These are phyloP conservation scores for Scelioninae gen. 1 DNA, from an alignment of 2,888 invertebrate genomes.

Conservation along the genomic window DNA sequence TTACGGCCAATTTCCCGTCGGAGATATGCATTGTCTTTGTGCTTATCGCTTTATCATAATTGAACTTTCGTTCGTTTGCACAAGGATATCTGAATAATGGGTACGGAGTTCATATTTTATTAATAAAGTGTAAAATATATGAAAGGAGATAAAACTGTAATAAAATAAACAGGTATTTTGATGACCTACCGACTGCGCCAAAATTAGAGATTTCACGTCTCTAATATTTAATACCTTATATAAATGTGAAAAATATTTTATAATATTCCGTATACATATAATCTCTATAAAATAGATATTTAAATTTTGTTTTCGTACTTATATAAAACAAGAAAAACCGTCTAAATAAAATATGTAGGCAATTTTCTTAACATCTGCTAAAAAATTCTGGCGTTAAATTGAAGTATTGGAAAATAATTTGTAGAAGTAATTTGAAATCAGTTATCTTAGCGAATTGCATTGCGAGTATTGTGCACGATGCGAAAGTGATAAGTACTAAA, in stretches of 20 bases:
- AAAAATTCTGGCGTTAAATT: neutral
- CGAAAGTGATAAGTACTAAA: conserved; percentile 57
- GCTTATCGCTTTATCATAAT: conserved; percentile 10
- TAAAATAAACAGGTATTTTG: no score
- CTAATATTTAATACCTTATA: no score
- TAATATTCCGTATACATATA: no score
- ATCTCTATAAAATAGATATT: no score
- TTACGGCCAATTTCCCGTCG: conserved; percentile 16
- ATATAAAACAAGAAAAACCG: no score
- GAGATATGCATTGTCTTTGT: conserved; percentile 20
- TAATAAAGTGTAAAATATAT: neutral
- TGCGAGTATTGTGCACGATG: conserved; percentile 12
- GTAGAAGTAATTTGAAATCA: neutral
- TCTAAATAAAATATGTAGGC: no score
- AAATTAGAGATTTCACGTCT: no score
- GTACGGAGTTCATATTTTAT: neutral
- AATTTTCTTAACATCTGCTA: neutral
- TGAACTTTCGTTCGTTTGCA: neutral
- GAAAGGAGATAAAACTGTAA: no score
- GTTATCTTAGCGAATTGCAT: conserved; percentile 33
- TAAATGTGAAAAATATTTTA: no score
- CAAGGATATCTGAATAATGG: neutral
- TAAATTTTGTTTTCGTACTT: no score
- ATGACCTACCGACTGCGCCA: no score
- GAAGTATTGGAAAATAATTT: neutral